Conservation (phyloP, 2,113 vertebrate species). For the Xiphias gladius region DNA sequence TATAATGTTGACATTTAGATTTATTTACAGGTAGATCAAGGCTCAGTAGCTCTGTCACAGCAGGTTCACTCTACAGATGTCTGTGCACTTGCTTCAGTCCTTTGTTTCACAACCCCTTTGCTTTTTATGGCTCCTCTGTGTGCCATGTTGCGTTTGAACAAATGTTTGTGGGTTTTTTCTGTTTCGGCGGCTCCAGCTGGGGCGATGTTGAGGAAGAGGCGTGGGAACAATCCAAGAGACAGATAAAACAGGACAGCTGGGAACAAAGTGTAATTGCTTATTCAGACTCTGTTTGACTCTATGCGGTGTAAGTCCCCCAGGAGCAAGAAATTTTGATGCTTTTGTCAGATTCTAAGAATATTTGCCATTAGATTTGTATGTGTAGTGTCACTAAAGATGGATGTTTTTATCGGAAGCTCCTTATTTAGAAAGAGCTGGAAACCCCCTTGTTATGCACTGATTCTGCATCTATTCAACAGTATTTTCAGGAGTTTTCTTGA, state of each 20-base stretch:
- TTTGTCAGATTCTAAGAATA: background rate
- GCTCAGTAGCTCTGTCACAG: background rate
- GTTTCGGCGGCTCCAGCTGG: background rate
- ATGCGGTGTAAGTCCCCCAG: conserved; percentile 5
- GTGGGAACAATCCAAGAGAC: conserved; percentile 55
- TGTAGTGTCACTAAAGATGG: background rate
- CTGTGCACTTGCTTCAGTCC: conserved; percentile 34
- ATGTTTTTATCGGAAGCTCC: background rate
- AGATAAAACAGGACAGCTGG: conserved; percentile 32
- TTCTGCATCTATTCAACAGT: background rate
- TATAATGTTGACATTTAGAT: background rate
- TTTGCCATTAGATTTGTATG: background rate
- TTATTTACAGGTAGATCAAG: conserved; percentile 4
- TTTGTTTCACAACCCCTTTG: conserved; percentile 31
- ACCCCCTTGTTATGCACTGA: background rate
- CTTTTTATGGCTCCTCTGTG: conserved; percentile 13
- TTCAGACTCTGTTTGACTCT: conserved; percentile 29
- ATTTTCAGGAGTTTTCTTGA: background rate
- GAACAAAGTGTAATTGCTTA: conserved; percentile 40
- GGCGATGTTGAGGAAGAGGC: background rate
- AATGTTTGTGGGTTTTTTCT: conserved; percentile 16
- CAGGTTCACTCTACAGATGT: conserved; percentile 3
- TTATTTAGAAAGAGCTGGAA: background rate
- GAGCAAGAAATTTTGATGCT: conserved; percentile 10
- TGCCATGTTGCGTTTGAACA: conserved; percentile 13